Percentiles rank a stretch among this genome's conserved stretches.
phyloP scores from a whole-genome alignment of 2,888 invertebrate genomes.

The Vanessa cardui region DNA sequence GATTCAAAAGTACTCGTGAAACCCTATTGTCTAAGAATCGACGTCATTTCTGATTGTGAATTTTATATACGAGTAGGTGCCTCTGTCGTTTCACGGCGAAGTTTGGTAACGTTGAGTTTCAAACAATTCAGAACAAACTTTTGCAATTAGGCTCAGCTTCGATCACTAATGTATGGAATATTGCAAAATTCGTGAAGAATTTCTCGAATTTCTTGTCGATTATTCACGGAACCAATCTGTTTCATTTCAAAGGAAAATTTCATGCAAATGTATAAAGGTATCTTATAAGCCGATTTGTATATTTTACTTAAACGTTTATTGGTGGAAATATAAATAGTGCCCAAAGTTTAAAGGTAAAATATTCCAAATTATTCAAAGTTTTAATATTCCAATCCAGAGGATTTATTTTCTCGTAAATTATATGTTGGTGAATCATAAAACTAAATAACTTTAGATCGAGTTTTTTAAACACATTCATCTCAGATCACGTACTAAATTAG shows the following conservation, averaged over 20 bases:
- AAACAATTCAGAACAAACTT: conserved; percentile 37
- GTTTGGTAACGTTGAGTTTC: conserved; percentile 22
- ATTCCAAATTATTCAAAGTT: no score
- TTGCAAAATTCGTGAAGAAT: conserved; percentile 24
- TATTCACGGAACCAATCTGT: conserved; percentile 3
- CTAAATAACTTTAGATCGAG: background rate
- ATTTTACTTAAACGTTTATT: background rate
- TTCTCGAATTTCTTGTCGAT: conserved; percentile 27
- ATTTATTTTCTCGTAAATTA: no score
- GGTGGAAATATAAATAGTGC: background rate
- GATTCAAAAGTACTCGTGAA: no score
- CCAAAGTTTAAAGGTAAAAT: no score
- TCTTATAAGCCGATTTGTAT: background rate
- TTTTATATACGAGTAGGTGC: background rate
- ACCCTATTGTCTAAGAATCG: background rate
- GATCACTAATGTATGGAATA: conserved; percentile 35
- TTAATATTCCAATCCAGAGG: no score
- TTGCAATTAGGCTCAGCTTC: conserved; percentile 38
- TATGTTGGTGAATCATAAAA: no score
- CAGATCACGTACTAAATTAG: conserved; percentile 4
- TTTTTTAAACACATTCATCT: background rate
- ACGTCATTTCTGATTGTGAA: background rate
- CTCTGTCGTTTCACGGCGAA: background rate
- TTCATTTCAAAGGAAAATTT: conserved; percentile 2
- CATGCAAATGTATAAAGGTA: background rate